Base-by-base conservation (phyloP, 2,113 vertebrate species). In the Cyprinus carpio region DNA sequence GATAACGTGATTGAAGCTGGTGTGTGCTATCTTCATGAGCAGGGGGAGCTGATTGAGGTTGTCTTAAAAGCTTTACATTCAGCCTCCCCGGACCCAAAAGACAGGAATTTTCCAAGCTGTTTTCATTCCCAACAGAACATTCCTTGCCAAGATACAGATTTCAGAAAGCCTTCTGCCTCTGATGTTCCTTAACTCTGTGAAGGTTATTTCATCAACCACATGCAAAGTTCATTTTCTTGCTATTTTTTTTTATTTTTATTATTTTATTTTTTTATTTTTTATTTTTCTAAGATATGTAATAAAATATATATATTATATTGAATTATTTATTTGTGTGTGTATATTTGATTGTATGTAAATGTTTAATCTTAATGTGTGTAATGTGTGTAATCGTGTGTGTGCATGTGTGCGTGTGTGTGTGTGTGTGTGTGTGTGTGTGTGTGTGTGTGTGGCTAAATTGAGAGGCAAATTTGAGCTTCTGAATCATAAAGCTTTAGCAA, bases 11-110 rank as follows among this genome's bases (percentile, higher is more conserved):
- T 83, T 67, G 84, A 84, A 90, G n/a, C 54, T 83, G 83, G 85
- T 77, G 83, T 15, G 10, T 34, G 8, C 86, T 78, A 79, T 20
- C 62, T 87, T 88, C 84, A 87, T 84, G 89, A 56, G 89, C 84
- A 86, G 84, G 80, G 72, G 23, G 27, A 89, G 54, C 80, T 89
- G 89, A 90, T 87, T 91, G 87, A 89, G 89, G 84, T 88, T 89
- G 87, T 90, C 91, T 91, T 90, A 88, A 90, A 91, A 89, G 92
- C 89, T 83, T 82, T 82, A 54, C 81, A 82, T 82, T 31, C 25
- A 80, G 25, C 16, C 62, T 81, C 79, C 27, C 13, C 85, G 81
- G 89, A 90, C 83, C 84, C 86, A 84, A 84, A 10, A 86, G 88
- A 84, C 81, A 88, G 82, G 87, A 87, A 83, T 90, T 87, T 88